A percentile compares a stretch with the other conserved stretches of the same genome.
These are phyloP conservation scores for Leuciscus idus DNA, from an alignment of 2,113 vertebrate genomes.

Conservation along the genomic window DNA sequence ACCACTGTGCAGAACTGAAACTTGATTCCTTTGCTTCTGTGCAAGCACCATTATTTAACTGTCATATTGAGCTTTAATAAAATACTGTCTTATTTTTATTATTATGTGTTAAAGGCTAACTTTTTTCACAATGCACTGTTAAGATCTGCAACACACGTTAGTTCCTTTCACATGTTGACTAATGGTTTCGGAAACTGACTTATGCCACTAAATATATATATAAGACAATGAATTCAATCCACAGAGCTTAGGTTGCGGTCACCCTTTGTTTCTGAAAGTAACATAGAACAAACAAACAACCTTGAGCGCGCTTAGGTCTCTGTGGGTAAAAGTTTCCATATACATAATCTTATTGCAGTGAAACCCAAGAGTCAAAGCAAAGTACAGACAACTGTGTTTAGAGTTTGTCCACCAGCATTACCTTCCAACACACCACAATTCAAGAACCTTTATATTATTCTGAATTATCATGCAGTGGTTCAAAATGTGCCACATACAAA, in stretches of 20 bases:
- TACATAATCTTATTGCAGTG: neutral
- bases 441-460: neutral
- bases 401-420: neutral
- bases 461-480: neutral
- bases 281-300: constrained; percentile 15
- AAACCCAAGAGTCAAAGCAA: neutral
- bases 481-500: neutral
- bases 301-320: neutral
- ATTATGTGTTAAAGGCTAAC: neutral
- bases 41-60: neutral
- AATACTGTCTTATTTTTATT: neutral
- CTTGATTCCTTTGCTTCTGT: neutral
- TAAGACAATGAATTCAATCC: neutral
- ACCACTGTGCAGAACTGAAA: neutral
- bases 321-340: constrained; percentile 49
- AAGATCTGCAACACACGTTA: neutral
- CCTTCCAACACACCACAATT: neutral
- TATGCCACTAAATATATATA: neutral
- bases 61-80: neutral
- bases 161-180: neutral
- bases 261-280: constrained; percentile 13
- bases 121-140: neutral
- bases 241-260: constrained; percentile 7
- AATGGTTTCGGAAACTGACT: neutral
- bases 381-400: neutral